These are phyloP conservation scores for Sander vitreus DNA, from an alignment of 2,113 vertebrate genomes.

Conservation along the genomic window DNA sequence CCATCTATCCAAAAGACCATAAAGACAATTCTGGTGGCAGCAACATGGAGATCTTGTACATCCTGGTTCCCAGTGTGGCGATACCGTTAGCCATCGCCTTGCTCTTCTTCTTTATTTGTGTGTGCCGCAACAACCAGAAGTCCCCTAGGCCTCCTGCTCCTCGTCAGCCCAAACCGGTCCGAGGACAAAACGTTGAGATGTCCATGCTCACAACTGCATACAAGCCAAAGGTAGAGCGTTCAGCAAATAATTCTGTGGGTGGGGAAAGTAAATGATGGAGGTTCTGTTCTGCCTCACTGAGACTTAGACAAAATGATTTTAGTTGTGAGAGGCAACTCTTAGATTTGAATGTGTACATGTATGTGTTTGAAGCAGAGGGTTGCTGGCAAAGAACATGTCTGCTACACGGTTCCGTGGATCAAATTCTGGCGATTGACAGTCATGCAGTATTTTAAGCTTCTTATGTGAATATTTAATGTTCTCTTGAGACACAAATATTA, in stretches of 20 bases:
- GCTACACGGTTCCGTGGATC: too few species aligned
- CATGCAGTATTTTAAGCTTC: too few species aligned
- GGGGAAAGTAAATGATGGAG: too few species aligned
- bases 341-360: too few species aligned
- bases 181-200: slow-evolving; percentile 98
- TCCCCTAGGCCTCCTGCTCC: slow-evolving; percentile 88
- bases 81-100: slow-evolving; percentile 95
- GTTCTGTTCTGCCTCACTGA: too few species aligned
- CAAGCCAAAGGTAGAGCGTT: slow-evolving; percentile 91
- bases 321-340: too few species aligned
- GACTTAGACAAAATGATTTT: too few species aligned
- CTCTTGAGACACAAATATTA: not conserved
- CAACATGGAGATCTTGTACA: slow-evolving; percentile 97
- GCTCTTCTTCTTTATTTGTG: slow-evolving; percentile 98
- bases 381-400: too few species aligned
- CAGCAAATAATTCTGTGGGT: not conserved
- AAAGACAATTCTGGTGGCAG: slow-evolving; percentile 88
- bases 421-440: too few species aligned
- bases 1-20: slow-evolving; percentile 81
- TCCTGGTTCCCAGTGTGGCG: slow-evolving; percentile 95
- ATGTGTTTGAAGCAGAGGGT: too few species aligned
- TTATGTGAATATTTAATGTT: not conserved
- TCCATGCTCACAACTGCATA: slow-evolving; percentile 95
- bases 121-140: slow-evolving; percentile 98
- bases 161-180: slow-evolving; percentile 92